Evolutionary conservation across 2,113 vertebrate genomes (phyloP).

Genomic region (Tupaia tana): DNA sequence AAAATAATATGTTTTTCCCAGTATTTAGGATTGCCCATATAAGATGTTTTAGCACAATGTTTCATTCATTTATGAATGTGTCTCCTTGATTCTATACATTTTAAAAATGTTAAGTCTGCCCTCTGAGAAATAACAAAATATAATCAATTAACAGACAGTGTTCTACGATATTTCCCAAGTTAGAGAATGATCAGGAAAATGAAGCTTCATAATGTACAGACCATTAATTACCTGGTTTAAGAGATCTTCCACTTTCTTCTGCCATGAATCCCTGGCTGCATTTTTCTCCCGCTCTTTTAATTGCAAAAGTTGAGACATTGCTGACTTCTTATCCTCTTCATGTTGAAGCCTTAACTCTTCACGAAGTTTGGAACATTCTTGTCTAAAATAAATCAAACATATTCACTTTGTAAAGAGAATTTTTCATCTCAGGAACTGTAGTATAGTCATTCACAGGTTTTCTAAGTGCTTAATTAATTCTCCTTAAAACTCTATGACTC

Average conservation of each 20-base stretch:
- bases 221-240: slow-evolving; percentile 93
- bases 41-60: slow-evolving; percentile 7
- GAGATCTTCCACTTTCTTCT: slow-evolving; percentile 99
- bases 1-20: slow-evolving; percentile 15
- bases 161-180: background rate
- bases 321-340: slow-evolving; percentile 94
- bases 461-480: background rate
- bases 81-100: background rate
- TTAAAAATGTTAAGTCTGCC: background rate
- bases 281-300: slow-evolving; percentile 95
- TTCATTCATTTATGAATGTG: background rate
- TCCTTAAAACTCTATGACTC: background rate
- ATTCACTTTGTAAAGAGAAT: slow-evolving; percentile 45
- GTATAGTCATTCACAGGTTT: background rate
- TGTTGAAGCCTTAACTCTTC: slow-evolving; percentile 96
- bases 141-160: background rate
- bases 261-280: slow-evolving; percentile 95
- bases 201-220: background rate
- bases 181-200: background rate
- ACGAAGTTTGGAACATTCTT: slow-evolving; percentile 97
- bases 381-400: slow-evolving; percentile 85
- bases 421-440: background rate
- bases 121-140: slow-evolving; percentile 33
- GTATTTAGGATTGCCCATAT: background rate
- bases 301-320: slow-evolving; percentile 93